Base-by-base conservation (phyloP, 2,888 invertebrate species). In the Xestoiulus laeticollis region DNA sequence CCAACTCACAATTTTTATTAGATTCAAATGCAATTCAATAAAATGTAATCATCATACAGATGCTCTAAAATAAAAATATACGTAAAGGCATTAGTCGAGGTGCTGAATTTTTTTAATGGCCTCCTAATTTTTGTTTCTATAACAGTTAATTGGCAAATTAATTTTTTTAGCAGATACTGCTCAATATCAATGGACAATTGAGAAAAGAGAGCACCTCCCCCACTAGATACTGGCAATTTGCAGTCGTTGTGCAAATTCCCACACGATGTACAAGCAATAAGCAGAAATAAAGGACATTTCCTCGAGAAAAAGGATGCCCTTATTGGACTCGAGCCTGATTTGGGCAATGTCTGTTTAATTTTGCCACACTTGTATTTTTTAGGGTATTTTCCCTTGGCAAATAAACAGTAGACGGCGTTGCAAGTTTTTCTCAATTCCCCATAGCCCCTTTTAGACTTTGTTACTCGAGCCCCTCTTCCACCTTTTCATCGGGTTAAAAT, bases 401-500 rank as follows among this genome's bases (percentile, higher is more conserved):
- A 59, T 59, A 53, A n/a, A 59, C 59, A 5, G 59, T 59, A 59
- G 59, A 59, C 22, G 59, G 59, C 59, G n/a, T 59, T 59, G 59
- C 59, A 19, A 59, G 59, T 59, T 59, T 59, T 59, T 59, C 59
- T 59, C 59, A 59, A n/a, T 59, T 59, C 59, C 59, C 59, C 59
- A 59, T 19, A 5, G 1, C 59, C 59, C 5, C 3, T 12, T 59
- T n/a, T 59, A 59, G n/a, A 59, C 59, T 59, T 59, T n/a, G 59
- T 19, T n/a, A n/a, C n/a, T 59, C 59, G 8, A 59, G 43, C 44
- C 53, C 5, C 85, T n/a, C 38, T 38, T 48, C 87, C 87, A 87
- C 87, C 87, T 88, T 68, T 89, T 90, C 89, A 90, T 90, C 0
- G 90, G 90, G 1, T 89, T 90, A 87, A 90, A 90, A 38, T 90